Base-by-base conservation (phyloP, 2,888 invertebrate species). In the Meiosimyza platycephala region DNA sequence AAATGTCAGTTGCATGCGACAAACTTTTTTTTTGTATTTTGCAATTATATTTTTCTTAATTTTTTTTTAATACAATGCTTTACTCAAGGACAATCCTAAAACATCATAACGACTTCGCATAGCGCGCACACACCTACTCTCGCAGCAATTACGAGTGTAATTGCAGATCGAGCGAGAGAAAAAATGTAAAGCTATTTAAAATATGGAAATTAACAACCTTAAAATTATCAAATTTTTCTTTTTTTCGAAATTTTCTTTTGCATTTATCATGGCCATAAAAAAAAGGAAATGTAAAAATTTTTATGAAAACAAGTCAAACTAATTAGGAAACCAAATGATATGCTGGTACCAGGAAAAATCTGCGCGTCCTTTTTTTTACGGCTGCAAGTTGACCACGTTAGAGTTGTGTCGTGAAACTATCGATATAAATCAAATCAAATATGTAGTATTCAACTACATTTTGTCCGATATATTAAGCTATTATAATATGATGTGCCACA, bases 311-410 rank as follows among this genome's bases (percentile, higher is more conserved):
- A 22, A 60, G 28, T 33, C 28, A 60, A 60, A 33, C 59, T 60
- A 60, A 60, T 60, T 60, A 60, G 59, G 13, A n/a, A 15, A 60
- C 22, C 22, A 28, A 60, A 60, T 28, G 33, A 60, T 60, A 60
- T 60, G 28, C 59, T 28, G 59, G n/a, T 54, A 12, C n/a, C 40
- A 9, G 54, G 16, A 15, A 54, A 54, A 54, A 16, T 7, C 12
- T 16, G n/a, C 11, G 16, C 2, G 1, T 16, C 0, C 54, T 54
- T 54, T 54, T n/a, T 15, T 15, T 16, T 2, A 54, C 3, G 0
- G 6, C 15, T 7, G n/a, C 54, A 54, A 15, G 54, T 13, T 22
- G 59, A 22, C 15, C 28, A 9, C 11, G 59, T 15, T 60, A 15
- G 59, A 33, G 28, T 13, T 15, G 15, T 5, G 6, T 16, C 11